Conservation (phyloP, 2,113 vertebrate genomes). For the Scatophagus argus region DNA sequence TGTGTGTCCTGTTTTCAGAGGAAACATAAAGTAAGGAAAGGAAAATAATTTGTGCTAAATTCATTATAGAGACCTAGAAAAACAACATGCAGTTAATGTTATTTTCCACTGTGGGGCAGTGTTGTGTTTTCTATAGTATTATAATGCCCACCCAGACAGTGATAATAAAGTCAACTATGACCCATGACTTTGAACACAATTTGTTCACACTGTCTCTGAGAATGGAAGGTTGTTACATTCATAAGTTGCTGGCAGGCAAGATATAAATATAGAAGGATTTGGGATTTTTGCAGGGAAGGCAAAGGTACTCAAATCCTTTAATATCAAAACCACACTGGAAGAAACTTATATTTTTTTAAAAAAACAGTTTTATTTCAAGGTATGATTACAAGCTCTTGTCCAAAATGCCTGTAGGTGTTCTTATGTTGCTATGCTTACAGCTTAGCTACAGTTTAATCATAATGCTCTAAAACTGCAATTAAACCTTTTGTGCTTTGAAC, state of each 20-base stretch:
- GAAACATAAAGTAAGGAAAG: too few species aligned
- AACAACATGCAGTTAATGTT: not conserved
- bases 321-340: not conserved
- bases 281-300: not conserved
- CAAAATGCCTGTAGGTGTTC: not conserved
- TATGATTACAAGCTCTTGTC: not conserved
- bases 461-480: not conserved
- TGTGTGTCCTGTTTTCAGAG: not conserved
- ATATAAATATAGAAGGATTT: not conserved
- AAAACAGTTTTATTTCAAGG: not conserved
- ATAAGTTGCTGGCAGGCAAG: not conserved
- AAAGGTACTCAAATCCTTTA: not conserved
- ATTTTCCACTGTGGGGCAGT: not conserved
- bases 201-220: not conserved
- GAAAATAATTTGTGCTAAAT: too few species aligned
- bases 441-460: not conserved
- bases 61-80: not conserved
- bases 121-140: not conserved
- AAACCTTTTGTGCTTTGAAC: not conserved
- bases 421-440: not conserved
- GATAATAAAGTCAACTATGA: not conserved
- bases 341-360: not conserved
- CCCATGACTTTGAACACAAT: not conserved
- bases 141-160: too few species aligned
- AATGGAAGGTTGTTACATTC: not conserved